These are phyloP conservation scores for Willisornis vidua DNA, from an alignment of 2,113 vertebrate species.

Conservation along the genomic window DNA sequence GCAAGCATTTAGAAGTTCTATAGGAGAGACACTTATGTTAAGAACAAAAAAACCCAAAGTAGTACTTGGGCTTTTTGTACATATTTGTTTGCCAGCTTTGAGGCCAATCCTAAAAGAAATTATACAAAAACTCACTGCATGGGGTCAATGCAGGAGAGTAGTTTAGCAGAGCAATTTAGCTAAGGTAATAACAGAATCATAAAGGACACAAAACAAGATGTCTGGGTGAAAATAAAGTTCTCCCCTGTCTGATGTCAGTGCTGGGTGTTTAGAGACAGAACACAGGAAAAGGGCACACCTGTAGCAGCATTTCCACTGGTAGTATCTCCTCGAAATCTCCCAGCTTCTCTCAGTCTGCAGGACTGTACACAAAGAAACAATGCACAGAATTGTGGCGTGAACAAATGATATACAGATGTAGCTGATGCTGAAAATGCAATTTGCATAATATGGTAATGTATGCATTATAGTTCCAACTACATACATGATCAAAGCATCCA, in stretches of 20 bases:
- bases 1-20: not conserved
- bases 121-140: not conserved
- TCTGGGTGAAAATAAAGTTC: not conserved
- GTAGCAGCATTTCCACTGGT: not conserved
- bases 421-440: slow-evolving; percentile 11
- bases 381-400: not conserved
- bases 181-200: not conserved
- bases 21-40: not conserved
- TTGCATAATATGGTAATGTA: slow-evolving; percentile 63
- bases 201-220: not conserved
- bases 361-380: not conserved
- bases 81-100: not conserved
- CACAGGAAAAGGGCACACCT: not conserved
- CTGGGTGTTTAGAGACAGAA: not conserved
- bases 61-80: not conserved
- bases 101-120: not conserved
- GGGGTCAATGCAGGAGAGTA: not conserved
- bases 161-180: not conserved
- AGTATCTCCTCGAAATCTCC: not conserved
- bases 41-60: not conserved
- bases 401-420: slow-evolving; percentile 34
- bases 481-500: slow-evolving; percentile 65
- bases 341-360: not conserved
- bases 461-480: slow-evolving; percentile 42
- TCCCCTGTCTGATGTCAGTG: rapidly evolving